Conservation (phyloP, 2,113 vertebrate species). For the Fukomys damarensis region DNA sequence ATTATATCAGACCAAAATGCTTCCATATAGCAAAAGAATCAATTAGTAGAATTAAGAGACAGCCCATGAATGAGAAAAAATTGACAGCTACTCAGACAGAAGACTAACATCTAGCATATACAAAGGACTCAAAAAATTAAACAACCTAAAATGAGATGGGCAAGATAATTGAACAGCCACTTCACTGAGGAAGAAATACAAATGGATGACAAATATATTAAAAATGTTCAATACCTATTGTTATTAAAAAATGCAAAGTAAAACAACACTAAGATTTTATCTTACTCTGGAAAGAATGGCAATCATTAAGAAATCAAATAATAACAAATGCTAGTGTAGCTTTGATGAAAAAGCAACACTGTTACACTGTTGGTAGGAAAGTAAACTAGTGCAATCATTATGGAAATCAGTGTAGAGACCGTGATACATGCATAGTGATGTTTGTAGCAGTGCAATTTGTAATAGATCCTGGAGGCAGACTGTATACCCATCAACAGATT, state of each 20-base stretch:
- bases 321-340: background rate
- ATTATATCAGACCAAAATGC: background rate
- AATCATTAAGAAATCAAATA: background rate
- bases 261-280: background rate
- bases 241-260: background rate
- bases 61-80: background rate
- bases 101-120: background rate
- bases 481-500: background rate
- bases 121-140: background rate
- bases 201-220: background rate
- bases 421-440: background rate
- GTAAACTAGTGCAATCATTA: background rate
- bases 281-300: background rate
- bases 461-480: background rate
- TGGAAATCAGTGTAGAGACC: background rate
- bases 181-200: background rate
- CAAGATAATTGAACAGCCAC: background rate
- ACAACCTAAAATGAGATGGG: background rate
- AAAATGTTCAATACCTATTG: background rate
- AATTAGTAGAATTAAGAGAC: background rate
- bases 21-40: background rate
- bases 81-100: background rate
- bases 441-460: background rate
- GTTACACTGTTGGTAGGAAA: background rate
- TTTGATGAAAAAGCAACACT: background rate